phyloP scores from a whole-genome alignment of 2,113 vertebrate species.

The Channa argus region DNA sequence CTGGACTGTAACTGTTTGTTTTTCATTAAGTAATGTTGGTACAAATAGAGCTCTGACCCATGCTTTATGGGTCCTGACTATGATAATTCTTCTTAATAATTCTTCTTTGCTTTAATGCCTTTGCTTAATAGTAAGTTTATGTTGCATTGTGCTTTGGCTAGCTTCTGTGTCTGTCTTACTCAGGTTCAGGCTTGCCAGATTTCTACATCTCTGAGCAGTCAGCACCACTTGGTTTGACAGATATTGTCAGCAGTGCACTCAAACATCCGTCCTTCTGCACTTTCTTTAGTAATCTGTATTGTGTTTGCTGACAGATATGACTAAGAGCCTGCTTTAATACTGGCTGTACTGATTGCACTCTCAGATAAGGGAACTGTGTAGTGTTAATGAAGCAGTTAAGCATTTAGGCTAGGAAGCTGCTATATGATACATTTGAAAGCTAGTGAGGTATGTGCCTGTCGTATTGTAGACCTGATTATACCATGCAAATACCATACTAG shows the following conservation, averaged over 20 bases:
- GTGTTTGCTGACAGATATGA: conserved; percentile 20
- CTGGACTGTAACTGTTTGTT: conserved; percentile 20
- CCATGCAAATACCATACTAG: neutral
- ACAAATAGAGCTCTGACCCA: conserved; percentile 1
- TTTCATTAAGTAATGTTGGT: conserved; percentile 13
- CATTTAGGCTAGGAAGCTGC: neutral
- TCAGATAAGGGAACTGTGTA: conserved; percentile 12
- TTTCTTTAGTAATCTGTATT: conserved; percentile 4
- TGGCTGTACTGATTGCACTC: conserved; percentile 9
- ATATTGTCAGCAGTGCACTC: conserved; percentile 34
- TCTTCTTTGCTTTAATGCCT: conserved; percentile 4
- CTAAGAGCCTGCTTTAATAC: neutral
- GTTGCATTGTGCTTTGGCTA: neutral
- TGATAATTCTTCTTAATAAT: neutral
- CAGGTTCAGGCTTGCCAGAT: conserved; percentile 60
- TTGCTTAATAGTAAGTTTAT: conserved; percentile 3
- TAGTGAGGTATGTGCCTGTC: neutral
- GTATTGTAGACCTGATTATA: neutral
- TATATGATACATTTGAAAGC: conserved; percentile 8
- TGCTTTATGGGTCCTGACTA: neutral
- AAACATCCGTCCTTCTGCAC: conserved; percentile 9
- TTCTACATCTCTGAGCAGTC: conserved; percentile 3
- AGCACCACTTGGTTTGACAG: conserved; percentile 18
- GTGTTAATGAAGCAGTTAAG: neutral
- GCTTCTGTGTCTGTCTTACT: conserved; percentile 9